Evolutionary conservation across 2,888 invertebrate species (phyloP).

Genomic region (Gastracanthus pulcherrimus): DNA sequence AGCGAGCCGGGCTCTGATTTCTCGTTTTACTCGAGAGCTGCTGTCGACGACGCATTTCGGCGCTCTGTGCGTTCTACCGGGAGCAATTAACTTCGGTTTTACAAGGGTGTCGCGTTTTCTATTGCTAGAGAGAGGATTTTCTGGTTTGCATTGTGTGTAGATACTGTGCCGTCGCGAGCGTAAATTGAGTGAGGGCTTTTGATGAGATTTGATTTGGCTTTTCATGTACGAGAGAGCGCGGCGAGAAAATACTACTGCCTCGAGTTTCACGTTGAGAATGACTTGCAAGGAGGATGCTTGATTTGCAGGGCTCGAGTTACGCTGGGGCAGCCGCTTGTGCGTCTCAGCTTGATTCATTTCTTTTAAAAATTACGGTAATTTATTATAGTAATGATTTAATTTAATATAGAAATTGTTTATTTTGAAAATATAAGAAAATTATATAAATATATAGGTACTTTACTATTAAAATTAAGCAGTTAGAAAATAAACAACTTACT

Average conservation of each 20-base stretch:
- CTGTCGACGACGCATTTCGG: not conserved
- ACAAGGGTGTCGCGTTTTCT: constrained; percentile 6
- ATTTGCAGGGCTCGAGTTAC: not conserved
- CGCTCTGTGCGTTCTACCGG: not conserved
- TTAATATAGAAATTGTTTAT: too few species aligned
- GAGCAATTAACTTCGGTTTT: constrained; percentile 38
- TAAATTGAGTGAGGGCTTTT: constrained; percentile 28
- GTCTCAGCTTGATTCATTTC: too few species aligned
- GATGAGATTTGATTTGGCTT: constrained; percentile 48
- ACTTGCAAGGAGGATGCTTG: not conserved
- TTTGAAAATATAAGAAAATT: too few species aligned
- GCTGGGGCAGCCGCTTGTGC: too few species aligned
- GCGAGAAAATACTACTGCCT: too few species aligned
- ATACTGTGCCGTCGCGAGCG: not conserved
- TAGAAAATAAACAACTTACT: too few species aligned
- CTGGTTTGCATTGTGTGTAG: not conserved
- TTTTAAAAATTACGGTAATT: too few species aligned
- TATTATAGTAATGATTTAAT: too few species aligned
- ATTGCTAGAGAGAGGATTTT: constrained; percentile 25
- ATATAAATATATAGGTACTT: too few species aligned
- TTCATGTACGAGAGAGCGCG: not conserved
- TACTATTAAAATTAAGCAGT: too few species aligned
- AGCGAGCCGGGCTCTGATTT: constrained; percentile 6
- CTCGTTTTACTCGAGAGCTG: too few species aligned
- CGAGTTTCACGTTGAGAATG: not conserved